Evolutionary conservation across 2,113 vertebrate genomes (phyloP).

Genomic region (Protobothrops flavoviridis): DNA sequence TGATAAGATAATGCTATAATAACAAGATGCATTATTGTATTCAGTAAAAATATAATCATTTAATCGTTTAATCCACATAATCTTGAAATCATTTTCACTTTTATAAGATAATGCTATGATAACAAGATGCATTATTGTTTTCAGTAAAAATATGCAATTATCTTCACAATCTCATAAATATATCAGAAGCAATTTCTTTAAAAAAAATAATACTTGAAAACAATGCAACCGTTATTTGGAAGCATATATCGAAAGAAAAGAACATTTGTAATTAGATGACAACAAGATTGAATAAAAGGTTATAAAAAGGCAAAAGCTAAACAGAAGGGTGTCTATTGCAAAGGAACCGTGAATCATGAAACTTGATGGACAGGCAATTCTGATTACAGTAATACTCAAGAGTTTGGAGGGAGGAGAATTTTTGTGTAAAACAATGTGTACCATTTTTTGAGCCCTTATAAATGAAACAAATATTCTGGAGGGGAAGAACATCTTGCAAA

Average conservation of each 20-base stretch:
- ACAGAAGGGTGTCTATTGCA: background rate
- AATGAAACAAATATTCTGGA: background rate
- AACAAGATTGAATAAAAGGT: background rate
- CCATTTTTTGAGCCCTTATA: background rate
- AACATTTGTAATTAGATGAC: background rate
- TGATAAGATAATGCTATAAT: background rate
- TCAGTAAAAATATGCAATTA: background rate
- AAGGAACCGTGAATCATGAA: background rate
- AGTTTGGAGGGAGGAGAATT: background rate
- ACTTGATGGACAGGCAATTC: background rate
- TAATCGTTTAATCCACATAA: background rate
- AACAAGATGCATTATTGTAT: background rate
- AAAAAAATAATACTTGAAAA: background rate
- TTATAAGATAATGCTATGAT: background rate
- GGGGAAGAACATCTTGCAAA: background rate
- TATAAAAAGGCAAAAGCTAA: background rate
- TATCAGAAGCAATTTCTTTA: background rate
- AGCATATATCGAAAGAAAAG: background rate
- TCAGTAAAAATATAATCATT: background rate
- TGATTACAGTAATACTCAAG: background rate
- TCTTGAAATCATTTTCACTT: background rate
- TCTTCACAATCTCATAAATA: background rate
- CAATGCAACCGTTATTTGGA: background rate
- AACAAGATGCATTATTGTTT: background rate
- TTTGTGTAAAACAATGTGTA: background rate